Evolutionary conservation across 2,888 invertebrate species (phyloP), one percentile per base, ranked within the genome.

Genomic region (Merodon equestris): DNA sequence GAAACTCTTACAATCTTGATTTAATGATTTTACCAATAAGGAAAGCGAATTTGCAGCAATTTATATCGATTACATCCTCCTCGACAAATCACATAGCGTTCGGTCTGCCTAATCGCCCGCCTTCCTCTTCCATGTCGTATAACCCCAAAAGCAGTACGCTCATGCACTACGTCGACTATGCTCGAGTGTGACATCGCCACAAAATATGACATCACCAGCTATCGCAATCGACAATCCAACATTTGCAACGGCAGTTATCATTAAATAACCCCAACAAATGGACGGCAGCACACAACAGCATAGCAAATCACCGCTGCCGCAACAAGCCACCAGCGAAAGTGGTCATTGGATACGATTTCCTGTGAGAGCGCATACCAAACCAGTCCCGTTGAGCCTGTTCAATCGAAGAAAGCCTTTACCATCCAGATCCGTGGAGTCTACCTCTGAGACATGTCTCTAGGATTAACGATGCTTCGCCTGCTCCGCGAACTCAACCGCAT

Each of bases 191-290:
- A 66, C 67, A 63, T 47, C 51, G 9, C 44, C 56, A 17, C 34
- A 56, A 67, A 63, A 61, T 77, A 73, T 73, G 72, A 72, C 72
- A 73, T 73, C 72, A 72, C 63, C 61, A 15, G 27, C 47, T 67
- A 73, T 67, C 73, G 1, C 19, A n/a, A 3, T 27, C 12, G 19
- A 9, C 56, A 57, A 67, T 77, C 77, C 63, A 73, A 42, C 54
- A 61, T 71, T 50, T 60, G 18, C 54, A 27, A 60, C 63, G 48
- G 50, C 63, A 73, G 61, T 77, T 77, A 77, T 63, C 77, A 72
- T 72, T 77, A 57, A 77, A 72, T 72, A 72, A 63, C 67, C 53
- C 47, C 36, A 58, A 48, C 48, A 17, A 13, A 68, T 36, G 38
- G 19, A 5, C 9, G 40, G n/a, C 53, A 38, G 27, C 40, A n/a